phyloP scores from a whole-genome alignment of 2,797 vertebrate species.

The Mormyrops attenuatus region DNA sequence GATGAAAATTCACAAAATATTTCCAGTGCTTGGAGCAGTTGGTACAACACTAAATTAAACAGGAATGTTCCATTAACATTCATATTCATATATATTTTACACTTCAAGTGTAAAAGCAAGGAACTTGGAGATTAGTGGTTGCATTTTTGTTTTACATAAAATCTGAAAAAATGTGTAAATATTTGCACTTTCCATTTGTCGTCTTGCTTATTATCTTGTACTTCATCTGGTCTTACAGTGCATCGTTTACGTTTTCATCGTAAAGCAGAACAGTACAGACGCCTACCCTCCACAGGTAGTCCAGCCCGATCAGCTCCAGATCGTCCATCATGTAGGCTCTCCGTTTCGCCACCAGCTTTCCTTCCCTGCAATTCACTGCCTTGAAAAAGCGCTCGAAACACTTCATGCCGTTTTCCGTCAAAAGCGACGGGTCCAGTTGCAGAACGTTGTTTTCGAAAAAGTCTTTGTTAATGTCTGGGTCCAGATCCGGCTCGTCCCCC shows the following conservation, averaged over 20 bases:
- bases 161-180: neutral
- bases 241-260: neutral
- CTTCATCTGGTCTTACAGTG: neutral
- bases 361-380: slow-evolving; percentile 98
- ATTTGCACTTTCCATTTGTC: neutral
- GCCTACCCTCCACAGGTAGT: slow-evolving; percentile 98
- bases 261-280: neutral
- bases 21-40: neutral
- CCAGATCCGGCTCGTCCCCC: slow-evolving; percentile 97
- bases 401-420: slow-evolving; percentile 99
- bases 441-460: slow-evolving; percentile 99
- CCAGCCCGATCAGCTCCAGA: slow-evolving; percentile 95
- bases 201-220: neutral
- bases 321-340: slow-evolving; percentile 99
- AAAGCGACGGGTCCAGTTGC: slow-evolving; percentile 93
- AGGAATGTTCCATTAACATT: neutral
- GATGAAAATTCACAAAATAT: neutral
- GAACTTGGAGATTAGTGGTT: neutral
- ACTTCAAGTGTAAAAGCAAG: neutral
- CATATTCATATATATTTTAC: neutral
- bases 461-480: slow-evolving; percentile 99
- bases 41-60: neutral
- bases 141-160: neutral
- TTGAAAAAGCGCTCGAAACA: slow-evolving; percentile 99
- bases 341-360: slow-evolving; percentile 95